Base-by-base conservation (phyloP, 1,140 invertebrate species). In the Heliconius hermathena region DNA sequence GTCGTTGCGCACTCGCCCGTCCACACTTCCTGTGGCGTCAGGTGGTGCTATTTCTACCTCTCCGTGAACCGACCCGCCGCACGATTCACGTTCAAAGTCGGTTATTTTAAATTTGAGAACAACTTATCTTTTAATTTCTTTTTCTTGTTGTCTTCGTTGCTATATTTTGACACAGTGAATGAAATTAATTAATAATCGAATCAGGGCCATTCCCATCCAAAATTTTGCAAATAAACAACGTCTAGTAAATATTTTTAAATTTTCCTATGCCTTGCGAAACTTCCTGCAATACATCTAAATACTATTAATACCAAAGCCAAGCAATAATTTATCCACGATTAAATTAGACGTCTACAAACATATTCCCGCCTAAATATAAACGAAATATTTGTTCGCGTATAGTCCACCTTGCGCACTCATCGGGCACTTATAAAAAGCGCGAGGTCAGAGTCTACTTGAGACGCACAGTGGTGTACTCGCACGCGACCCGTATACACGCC, bases 381-480 rank as follows among this genome's bases (percentile, higher is more conserved):
- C 85, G 82, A 79, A 83, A 89, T 89, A 88, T 87, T 88, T 87
- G 86, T 81, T 88, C 88, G 88, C 89, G 81, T 82, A 84, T 86
- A 89, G 83, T 89, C 81, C 87, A 91, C 89, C 87, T 93, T 90
- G 88, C 90, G 89, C 89, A 85, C 90, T 93, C 90, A 90, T 90
- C 89, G 90, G 90, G 77, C 88, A 91, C 90, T 92, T 93, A 93
- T 93, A 94, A 93, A 94, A 92, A 92, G 91, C 89, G 82, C 93
- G 93, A 94, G 93, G 92, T 93, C 91, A 88, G 79, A 89, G 84
- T 85, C 83, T 88, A 78, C 84, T 88, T 85, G 83, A 81, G 71
- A 74, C 90, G 80, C 80, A 88, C 93, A 93, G 92, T 91, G 89
- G 87, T 83, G 87, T 82, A 83, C 80, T 86, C 89, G 90, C 89